A percentile compares a stretch with the other conserved stretches of the same genome.
phyloP scores from a whole-genome alignment of 2,113 vertebrate species.

The Sander lucioperca region DNA sequence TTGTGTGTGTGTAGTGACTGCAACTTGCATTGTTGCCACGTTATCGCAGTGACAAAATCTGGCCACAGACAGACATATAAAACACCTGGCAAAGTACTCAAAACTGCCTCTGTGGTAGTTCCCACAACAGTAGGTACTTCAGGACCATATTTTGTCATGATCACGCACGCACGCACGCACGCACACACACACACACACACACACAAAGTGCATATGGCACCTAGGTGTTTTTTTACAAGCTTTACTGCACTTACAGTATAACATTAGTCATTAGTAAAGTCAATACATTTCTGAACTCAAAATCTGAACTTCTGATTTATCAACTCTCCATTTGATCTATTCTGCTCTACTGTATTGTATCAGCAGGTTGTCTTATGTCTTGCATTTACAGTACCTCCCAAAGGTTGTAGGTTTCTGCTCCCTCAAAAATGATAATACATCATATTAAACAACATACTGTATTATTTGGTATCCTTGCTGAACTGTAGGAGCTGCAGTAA shows the following conservation, averaged over 20 bases:
- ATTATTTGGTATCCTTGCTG: neutral
- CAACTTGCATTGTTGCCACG: too few relatives aligned
- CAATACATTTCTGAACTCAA: neutral
- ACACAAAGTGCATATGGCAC: neutral
- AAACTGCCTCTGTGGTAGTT: too few relatives aligned
- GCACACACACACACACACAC: too few relatives aligned
- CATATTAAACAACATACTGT: constrained; percentile 22
- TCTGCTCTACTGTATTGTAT: constrained; percentile 5
- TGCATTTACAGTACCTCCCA: neutral
- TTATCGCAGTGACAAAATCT: too few relatives aligned
- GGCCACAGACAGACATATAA: too few relatives aligned
- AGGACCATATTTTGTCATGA: too few relatives aligned
- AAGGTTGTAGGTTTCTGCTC: neutral
- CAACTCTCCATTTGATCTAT: neutral
- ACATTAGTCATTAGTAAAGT: neutral
- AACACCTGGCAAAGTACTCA: too few relatives aligned
- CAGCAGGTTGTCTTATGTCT: neutral
- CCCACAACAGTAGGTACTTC: too few relatives aligned
- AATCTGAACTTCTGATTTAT: neutral
- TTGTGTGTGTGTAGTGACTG: too few relatives aligned
- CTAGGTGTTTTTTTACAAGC: neutral
- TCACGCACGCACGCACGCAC: too few relatives aligned
- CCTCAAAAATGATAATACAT: constrained; percentile 4
- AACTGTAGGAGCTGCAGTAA: constrained; percentile 1
- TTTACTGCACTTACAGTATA: neutral